Evolutionary conservation across 2,888 invertebrate species (phyloP), one percentile per base, ranked within the genome.

Genomic region (Xanthia togata): DNA sequence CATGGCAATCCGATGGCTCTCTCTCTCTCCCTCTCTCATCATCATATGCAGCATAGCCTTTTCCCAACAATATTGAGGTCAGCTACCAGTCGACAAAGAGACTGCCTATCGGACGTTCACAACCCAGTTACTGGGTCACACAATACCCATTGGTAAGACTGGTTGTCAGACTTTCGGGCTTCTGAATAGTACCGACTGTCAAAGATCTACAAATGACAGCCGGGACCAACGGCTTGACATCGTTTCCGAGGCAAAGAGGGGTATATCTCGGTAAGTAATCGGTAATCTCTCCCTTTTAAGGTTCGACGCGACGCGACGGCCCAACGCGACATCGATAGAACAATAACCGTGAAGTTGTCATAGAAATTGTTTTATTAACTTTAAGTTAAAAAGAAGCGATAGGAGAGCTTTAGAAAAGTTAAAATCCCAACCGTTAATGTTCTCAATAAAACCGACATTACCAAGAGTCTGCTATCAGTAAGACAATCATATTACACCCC

Each of bases 401-500:
- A 55, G 9, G 11, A 9, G 55, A 23, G 9, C 9, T 53, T 55
- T 12, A 53, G n/a, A 12, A 55, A 4, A n/a, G 12, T 76, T 70
- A 59, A 80, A 67, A 73, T 53, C 5, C 31, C n/a, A 73, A 79
- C 80, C 14, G 73, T 14, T 60, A 65, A 11, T 50, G 31, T 35
- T 35, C 50, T 50, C 35, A 59, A 70, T 26, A 72, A 70, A 73
- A 47, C 62, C 44, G 59, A 60, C 60, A 55, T 60, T 72, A 65
- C 59, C 31, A 64, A 85, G 77, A 83, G 80, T 70, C 41, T 17
- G 35, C 59, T 85, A 89, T 88, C 85, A 57, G 67, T 63, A 83
- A 88, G 82, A 83, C 85, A 86, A 90, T 87, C 87, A 84, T 79
- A 89, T 88, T 89, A 83, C 87, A 89, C 89, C 89, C 90, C 87